Evolutionary conservation across 2,113 vertebrate species (phyloP).

Genomic region (Gallinago media): DNA sequence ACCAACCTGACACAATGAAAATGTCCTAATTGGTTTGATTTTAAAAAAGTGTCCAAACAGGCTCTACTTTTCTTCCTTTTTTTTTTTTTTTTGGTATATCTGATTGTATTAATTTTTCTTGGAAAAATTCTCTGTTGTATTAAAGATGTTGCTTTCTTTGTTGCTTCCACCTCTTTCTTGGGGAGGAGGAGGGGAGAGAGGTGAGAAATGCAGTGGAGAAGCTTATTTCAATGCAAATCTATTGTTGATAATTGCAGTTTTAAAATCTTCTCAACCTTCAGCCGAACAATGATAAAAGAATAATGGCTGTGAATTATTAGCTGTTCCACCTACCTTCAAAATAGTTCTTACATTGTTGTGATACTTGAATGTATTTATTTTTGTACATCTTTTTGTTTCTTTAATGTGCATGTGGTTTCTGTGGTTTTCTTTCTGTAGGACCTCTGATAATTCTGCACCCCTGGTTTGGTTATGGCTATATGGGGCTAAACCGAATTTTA

Average conservation of each 20-base stretch:
- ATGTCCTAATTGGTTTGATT: rapidly evolving
- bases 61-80: neutral
- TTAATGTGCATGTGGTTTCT: neutral
- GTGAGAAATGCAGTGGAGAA: slow-evolving; percentile 8
- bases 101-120: neutral
- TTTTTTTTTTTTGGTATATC: neutral
- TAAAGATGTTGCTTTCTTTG: neutral
- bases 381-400: neutral
- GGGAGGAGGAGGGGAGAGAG: neutral
- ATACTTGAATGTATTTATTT: slow-evolving; percentile 37
- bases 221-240: slow-evolving; percentile 56
- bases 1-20: neutral
- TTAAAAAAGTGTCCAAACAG: neutral
- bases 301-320: slow-evolving; percentile 65
- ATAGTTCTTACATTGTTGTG: slow-evolving; percentile 42
- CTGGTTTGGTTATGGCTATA: neutral
- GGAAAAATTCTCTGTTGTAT: neutral
- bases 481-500: neutral
- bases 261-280: slow-evolving; percentile 65
- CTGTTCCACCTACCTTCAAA: slow-evolving; percentile 49
- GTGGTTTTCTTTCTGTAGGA: neutral
- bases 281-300: slow-evolving; percentile 59
- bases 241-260: slow-evolving; percentile 66
- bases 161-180: neutral
- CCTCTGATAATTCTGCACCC: neutral